Evolutionary conservation across 2,797 vertebrate species (phyloP), one percentile per base, ranked within the genome.

Genomic region (Paramormyrops hopkinsi): DNA sequence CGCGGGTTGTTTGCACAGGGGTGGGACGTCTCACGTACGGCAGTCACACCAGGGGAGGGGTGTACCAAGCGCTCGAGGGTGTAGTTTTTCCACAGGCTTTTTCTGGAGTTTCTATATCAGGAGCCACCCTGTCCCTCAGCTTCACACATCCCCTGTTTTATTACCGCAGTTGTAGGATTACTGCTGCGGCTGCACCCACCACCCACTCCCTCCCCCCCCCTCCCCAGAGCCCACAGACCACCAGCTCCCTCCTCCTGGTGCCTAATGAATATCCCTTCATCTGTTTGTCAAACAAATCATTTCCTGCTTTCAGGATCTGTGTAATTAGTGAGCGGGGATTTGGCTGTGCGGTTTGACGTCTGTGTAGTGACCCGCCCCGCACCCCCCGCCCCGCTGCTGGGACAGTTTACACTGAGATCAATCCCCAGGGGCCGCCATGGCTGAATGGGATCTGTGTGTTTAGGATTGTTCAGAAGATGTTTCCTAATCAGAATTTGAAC

Each of bases 81-180:
- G 79, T 83, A 46, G 37, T 17, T 46, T 83, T 83, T 83, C 79
- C 44, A 48, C 3, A 48, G 9, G 25, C 51, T 54, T 54, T 86
- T 86, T 54, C 51, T 87, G 54, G 86, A 87, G 54, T 44, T 87
- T 46, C 86, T 87, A 62, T 87, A 59, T 29, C 50, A 33, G 86
- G 37, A 59, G 22, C 85, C 14, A 1, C 46, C 50, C 11, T 17
- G 84, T 29, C n/a, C 48, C n/a, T n/a, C 48, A 50, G 44, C 48
- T 85, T 48, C 22, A n/a, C 48, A 33, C 62, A 69, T 50, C 48
- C 48, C 48, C 25, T 25, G n/a, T 85, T 85, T 85, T 85, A 50
- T 85, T 48, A 41, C 69, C 37, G 14, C 25, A 37, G 8, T 76
- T 76, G 69, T 76, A 41, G 69, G 69, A 76, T 85, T 51, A 85